Conservation (phyloP, 2,888 invertebrate species). For the Sphaerophoria rueppellii region DNA sequence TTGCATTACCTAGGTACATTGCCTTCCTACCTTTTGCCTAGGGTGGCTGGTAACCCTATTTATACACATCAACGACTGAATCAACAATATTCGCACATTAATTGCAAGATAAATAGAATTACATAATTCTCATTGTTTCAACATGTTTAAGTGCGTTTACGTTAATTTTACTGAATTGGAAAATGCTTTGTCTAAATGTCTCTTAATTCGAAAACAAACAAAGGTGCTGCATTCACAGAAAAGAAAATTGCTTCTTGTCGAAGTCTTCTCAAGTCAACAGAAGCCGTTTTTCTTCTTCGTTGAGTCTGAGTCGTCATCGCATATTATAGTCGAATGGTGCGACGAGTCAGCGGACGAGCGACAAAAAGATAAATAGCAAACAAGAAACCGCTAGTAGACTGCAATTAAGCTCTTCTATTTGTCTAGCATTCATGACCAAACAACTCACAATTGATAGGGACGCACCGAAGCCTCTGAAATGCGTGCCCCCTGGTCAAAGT, state of each 20-base stretch:
- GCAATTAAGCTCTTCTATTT: conserved; percentile 64
- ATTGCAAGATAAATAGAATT: conserved; percentile 55
- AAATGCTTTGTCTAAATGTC: conserved; percentile 19
- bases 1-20: background rate
- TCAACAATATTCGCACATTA: conserved; percentile 33
- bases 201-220: conserved; percentile 57
- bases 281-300: conserved; percentile 32
- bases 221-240: conserved; percentile 43
- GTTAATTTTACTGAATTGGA: conserved; percentile 45
- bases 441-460: background rate
- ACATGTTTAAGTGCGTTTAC: conserved; percentile 39
- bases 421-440: conserved; percentile 33
- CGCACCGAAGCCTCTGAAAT: conserved; percentile 13
- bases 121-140: conserved; percentile 52
- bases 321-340: too few relatives aligned
- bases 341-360: background rate
- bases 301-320: background rate
- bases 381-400: conserved; percentile 44
- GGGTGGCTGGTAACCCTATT: background rate
- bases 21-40: background rate
- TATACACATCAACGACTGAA: background rate
- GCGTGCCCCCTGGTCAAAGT: conserved; percentile 65
- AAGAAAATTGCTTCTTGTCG: conserved; percentile 57
- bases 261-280: conserved; percentile 22
- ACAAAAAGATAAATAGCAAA: conserved; percentile 23